phyloP scores from a whole-genome alignment of 1,140 invertebrate genomes.

The Scaptomyza montana region DNA sequence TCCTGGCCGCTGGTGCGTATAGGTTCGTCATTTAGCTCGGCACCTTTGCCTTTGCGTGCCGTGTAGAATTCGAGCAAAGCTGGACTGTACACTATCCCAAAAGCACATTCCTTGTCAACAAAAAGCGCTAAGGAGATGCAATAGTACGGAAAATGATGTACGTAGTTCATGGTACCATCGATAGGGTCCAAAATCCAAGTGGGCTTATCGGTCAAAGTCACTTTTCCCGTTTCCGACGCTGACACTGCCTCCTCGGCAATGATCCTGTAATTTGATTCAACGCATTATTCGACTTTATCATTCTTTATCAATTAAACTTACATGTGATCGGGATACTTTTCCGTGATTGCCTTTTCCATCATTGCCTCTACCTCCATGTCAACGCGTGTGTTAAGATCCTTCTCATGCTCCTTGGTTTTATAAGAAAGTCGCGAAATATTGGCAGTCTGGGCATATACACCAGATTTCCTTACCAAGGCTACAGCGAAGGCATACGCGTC shows the following conservation, averaged over 20 bases:
- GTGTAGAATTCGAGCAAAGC: slow-evolving; percentile 87
- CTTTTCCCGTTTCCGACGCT: slow-evolving; percentile 84
- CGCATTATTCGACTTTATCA: not conserved
- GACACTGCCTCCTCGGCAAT: slow-evolving; percentile 96
- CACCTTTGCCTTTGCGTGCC: slow-evolving; percentile 40
- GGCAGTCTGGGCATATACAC: slow-evolving; percentile 20
- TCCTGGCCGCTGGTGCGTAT: slow-evolving; percentile 40
- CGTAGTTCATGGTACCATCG: slow-evolving; percentile 95
- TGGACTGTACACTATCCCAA: slow-evolving; percentile 96
- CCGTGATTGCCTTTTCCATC: slow-evolving; percentile 41
- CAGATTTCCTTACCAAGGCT: slow-evolving; percentile 26
- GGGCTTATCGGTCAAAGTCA: slow-evolving; percentile 91
- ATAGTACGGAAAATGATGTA: slow-evolving; percentile 92
- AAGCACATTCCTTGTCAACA: slow-evolving; percentile 87
- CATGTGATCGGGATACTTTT: slow-evolving; percentile 54
- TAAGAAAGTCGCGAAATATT: slow-evolving; percentile 24
- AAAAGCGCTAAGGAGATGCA: slow-evolving; percentile 91
- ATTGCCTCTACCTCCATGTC: slow-evolving; percentile 47
- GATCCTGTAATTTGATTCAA: slow-evolving; percentile 87
- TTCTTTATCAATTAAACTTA: slow-evolving; percentile 16
- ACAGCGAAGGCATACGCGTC: slow-evolving; percentile 38
- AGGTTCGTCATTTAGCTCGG: slow-evolving; percentile 35
- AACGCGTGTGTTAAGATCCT: slow-evolving; percentile 23
- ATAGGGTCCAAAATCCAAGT: slow-evolving; percentile 99
- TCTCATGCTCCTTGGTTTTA: slow-evolving; percentile 22